phyloP scores from a whole-genome alignment of 2,888 invertebrate species.

The Xanthorhoe spadicearia region DNA sequence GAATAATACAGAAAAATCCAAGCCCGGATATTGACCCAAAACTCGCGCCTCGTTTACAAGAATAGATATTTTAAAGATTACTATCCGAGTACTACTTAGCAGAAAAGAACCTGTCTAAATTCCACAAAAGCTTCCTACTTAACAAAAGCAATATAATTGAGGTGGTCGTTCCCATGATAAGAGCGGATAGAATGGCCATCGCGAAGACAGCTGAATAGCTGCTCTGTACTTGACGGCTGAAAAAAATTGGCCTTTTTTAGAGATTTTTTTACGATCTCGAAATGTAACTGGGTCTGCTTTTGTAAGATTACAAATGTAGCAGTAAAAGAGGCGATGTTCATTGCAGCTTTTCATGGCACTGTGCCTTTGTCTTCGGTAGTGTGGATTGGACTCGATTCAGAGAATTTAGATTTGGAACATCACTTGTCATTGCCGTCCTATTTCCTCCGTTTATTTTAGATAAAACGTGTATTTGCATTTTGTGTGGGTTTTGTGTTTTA shows the following conservation, averaged over 20 bases:
- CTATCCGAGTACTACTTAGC: slow-evolving; percentile 16
- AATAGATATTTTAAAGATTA: neutral
- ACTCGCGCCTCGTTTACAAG: neutral
- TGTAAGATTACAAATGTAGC: slow-evolving; percentile 42
- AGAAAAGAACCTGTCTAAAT: slow-evolving; percentile 19
- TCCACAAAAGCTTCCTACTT: slow-evolving; percentile 34
- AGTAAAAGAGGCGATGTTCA: slow-evolving; percentile 38
- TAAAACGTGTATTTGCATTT: neutral
- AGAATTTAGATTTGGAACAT: slow-evolving; percentile 2
- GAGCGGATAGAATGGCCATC: slow-evolving; percentile 42
- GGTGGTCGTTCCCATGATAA: slow-evolving; percentile 44
- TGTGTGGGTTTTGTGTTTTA: too few species aligned
- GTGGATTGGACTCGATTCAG: slow-evolving; percentile 26
- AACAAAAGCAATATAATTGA: slow-evolving; percentile 46
- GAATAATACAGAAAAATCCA: neutral
- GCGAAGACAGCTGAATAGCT: slow-evolving; percentile 41
- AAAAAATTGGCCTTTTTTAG: slow-evolving; percentile 44
- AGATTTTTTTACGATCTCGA: slow-evolving; percentile 46
- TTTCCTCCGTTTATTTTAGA: slow-evolving; percentile 2
- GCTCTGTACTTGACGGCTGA: slow-evolving; percentile 40
- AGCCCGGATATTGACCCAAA: neutral
- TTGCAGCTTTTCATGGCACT: slow-evolving; percentile 36
- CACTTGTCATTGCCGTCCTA: slow-evolving; percentile 12
- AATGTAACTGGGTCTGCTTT: slow-evolving; percentile 43
- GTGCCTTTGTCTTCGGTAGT: slow-evolving; percentile 23